A percentile compares a stretch with the other conserved stretches of the same genome.
These are phyloP conservation scores for Casuarius casuarius DNA, from an alignment of 2,113 vertebrate genomes.

Conservation along the genomic window DNA sequence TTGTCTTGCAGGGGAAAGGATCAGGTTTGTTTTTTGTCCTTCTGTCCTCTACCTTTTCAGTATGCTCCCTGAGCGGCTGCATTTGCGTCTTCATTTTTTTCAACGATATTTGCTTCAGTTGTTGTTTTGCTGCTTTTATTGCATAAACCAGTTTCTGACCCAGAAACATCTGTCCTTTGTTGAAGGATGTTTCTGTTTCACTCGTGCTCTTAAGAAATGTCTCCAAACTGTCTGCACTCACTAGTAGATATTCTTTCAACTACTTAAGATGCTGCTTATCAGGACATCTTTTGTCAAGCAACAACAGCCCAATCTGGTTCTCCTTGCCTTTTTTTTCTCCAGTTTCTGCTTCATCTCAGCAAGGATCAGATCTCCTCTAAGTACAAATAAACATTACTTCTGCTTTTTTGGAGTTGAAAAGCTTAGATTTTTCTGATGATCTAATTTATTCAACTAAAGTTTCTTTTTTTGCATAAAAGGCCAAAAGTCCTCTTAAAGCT, in stretches of 20 bases:
- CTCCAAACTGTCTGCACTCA: conserved; percentile 18
- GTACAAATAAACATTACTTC: not conserved
- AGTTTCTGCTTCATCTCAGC: not conserved
- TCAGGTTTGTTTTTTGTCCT: not conserved
- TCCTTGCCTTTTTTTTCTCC: conserved; percentile 31
- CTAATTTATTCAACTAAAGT: not conserved
- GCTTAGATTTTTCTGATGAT: not conserved
- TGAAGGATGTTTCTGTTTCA: conserved; percentile 34
- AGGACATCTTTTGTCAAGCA: conserved; percentile 16
- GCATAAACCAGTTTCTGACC: not conserved
- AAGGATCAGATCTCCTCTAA: not conserved
- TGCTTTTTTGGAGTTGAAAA: not conserved
- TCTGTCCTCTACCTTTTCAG: not conserved
- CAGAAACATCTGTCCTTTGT: not conserved
- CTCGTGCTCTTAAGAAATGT: conserved; percentile 2
- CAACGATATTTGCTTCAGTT: not conserved
- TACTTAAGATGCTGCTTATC: not conserved
- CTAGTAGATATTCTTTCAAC: not conserved
- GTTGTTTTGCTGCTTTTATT: conserved; percentile 7
- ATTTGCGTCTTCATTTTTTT: not conserved
- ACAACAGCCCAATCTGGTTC: not conserved
- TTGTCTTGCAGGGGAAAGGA: not conserved
- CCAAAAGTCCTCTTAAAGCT: not conserved
- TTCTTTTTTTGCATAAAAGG: not conserved
- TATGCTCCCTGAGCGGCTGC: not conserved